Evolutionary conservation across 2,113 vertebrate genomes (phyloP).

Genomic region (Tursiops truncatus): DNA sequence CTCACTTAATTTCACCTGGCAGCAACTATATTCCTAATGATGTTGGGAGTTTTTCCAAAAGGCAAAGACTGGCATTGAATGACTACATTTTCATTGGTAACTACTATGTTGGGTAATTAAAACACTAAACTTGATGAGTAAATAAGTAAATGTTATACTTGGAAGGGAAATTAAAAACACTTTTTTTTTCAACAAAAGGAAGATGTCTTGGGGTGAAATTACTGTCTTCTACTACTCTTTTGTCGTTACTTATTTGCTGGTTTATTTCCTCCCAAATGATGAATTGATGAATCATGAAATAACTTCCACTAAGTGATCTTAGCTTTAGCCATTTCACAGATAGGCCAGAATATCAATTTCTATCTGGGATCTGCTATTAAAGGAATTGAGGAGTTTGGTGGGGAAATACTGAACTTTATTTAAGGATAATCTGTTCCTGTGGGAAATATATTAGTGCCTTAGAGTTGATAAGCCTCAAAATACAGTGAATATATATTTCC

Average conservation of each 20-base stretch:
- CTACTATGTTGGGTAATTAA: neutral
- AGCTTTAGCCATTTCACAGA: neutral
- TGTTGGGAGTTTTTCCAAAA: neutral
- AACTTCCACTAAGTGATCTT: neutral
- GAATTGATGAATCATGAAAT: neutral
- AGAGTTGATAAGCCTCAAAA: neutral
- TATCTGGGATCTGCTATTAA: neutral
- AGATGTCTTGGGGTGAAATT: neutral
- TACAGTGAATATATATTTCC: neutral
- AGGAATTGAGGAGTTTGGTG: neutral
- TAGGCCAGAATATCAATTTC: neutral
- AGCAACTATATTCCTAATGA: neutral
- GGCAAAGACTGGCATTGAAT: neutral
- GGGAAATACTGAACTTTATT: neutral
- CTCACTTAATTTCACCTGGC: neutral
- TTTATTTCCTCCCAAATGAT: fast-evolving
- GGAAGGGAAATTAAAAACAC: neutral
- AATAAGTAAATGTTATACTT: neutral
- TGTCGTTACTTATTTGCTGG: slow-evolving; percentile 19
- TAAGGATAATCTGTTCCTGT: neutral
- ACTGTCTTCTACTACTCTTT: neutral
- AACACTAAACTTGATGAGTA: slow-evolving; percentile 2
- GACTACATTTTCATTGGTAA: neutral
- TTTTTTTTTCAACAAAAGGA: neutral
- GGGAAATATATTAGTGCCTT: neutral